phyloP scores from a whole-genome alignment of 92 coral and sea anemone genomes.

The Paragorgia papillata region DNA sequence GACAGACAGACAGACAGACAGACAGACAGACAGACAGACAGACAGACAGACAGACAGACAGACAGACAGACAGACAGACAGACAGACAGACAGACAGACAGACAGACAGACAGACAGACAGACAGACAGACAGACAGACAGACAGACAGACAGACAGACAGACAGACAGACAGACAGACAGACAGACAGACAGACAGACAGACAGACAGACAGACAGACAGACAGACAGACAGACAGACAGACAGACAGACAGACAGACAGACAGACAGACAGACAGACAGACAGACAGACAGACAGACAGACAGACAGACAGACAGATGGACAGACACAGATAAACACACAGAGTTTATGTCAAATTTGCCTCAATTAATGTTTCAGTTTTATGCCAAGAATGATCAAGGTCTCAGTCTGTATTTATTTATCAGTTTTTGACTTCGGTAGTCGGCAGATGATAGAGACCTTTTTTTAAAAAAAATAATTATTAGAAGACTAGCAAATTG shows the following conservation, averaged over 20 bases:
- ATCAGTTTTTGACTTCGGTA: too few species aligned
- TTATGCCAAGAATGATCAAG: too few species aligned
- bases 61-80: conserved; percentile 51
- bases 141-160: conserved; percentile 48
- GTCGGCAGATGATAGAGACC: too few species aligned
- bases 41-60: conserved; percentile 50
- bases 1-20: conserved; percentile 50
- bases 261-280: conserved; percentile 30
- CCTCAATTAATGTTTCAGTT: too few species aligned
- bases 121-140: conserved; percentile 47
- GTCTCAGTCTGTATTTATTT: too few species aligned
- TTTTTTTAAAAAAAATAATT: too few species aligned
- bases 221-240: conserved; percentile 55
- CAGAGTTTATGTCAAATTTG: too few species aligned
- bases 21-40: conserved; percentile 51
- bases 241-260: conserved; percentile 54
- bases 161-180: conserved; percentile 52
- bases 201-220: conserved; percentile 53
- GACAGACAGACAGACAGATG: too few species aligned
- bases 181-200: conserved; percentile 51
- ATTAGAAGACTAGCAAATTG: too few species aligned
- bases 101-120: conserved; percentile 50
- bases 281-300: conserved; percentile 6
- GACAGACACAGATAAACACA: too few species aligned
- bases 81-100: conserved; percentile 50